Evolutionary conservation across 2,797 vertebrate species (phyloP).

Genomic region (Myotis pilosus): DNA sequence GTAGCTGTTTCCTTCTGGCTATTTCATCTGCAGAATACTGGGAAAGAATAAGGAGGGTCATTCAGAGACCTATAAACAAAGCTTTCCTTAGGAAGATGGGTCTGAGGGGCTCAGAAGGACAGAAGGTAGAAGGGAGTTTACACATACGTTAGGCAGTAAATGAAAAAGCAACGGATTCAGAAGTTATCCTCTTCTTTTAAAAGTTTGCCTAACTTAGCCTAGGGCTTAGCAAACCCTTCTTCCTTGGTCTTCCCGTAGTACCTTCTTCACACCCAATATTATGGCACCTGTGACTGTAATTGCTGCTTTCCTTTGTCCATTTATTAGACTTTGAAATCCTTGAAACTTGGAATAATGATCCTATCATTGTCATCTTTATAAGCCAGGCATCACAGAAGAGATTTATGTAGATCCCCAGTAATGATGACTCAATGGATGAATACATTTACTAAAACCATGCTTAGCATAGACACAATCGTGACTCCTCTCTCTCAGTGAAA

Average conservation of each 20-base stretch:
- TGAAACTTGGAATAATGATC: neutral
- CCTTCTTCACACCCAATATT: neutral
- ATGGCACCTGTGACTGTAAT: neutral
- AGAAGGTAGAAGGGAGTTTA: neutral
- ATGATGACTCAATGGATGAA: neutral
- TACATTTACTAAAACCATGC: neutral
- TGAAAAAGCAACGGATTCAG: neutral
- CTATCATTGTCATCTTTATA: neutral
- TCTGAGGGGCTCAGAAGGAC: neutral
- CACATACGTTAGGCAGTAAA: neutral
- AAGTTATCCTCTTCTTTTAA: neutral
- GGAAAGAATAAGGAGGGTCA: neutral
- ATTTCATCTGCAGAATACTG: neutral
- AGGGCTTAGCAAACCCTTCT: neutral
- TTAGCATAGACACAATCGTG: conserved; percentile 39
- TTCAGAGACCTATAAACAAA: neutral
- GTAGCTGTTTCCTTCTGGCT: neutral
- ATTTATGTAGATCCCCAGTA: neutral
- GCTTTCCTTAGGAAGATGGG: neutral
- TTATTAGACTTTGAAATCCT: neutral
- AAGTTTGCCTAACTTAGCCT: neutral
- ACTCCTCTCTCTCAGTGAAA: conserved; percentile 30
- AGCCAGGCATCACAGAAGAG: neutral
- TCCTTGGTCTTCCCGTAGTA: neutral
- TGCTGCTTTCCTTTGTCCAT: neutral